Conservation (phyloP, 2,888 invertebrate genomes). For the Sinhomidia bicolor region DNA sequence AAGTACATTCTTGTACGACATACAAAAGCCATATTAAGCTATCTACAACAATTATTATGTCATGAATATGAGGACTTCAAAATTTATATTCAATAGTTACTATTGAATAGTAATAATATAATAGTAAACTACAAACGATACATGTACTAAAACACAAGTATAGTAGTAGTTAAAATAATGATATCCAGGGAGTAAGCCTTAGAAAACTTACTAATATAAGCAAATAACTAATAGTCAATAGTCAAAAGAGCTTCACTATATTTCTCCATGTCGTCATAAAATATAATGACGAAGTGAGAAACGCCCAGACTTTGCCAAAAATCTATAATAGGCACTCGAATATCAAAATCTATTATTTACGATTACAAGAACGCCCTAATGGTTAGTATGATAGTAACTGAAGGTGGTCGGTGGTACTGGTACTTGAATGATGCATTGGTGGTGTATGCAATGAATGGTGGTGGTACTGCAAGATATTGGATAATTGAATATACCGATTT, state of each 20-base stretch:
- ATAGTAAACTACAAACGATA: too few relatives aligned
- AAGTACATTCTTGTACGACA: neutral
- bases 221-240: too few relatives aligned
- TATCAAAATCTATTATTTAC: slow-evolving; percentile 52
- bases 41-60: slow-evolving; percentile 12
- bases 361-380: slow-evolving; percentile 28
- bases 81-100: neutral
- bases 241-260: neutral
- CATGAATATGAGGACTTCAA: slow-evolving; percentile 35
- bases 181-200: neutral
- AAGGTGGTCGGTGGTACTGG: neutral
- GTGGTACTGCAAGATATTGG: neutral
- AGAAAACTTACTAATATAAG: too few relatives aligned
- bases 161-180: too few relatives aligned
- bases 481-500: neutral
- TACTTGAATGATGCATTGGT: too few relatives aligned
- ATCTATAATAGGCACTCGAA: slow-evolving; percentile 47
- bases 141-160: too few relatives aligned
- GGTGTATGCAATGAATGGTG: neutral
- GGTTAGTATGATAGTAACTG: slow-evolving; percentile 18
- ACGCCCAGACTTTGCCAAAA: slow-evolving; percentile 59
- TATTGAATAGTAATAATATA: neutral
- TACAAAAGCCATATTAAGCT: slow-evolving; percentile 32
- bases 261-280: slow-evolving; percentile 22
- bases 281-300: slow-evolving; percentile 27